Conservation (phyloP, 2,888 invertebrate species). For the Atherix ibis region DNA sequence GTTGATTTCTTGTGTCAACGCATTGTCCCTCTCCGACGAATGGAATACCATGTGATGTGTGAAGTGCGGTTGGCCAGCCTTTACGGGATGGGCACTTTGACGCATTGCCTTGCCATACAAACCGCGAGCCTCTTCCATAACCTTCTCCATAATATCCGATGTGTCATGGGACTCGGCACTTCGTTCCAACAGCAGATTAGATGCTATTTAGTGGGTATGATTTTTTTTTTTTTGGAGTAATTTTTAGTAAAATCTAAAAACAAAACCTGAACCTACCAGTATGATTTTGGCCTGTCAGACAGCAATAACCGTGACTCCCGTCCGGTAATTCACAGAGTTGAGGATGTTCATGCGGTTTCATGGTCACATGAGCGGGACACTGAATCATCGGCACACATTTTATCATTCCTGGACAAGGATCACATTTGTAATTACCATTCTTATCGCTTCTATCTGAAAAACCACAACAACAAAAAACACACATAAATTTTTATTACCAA, state of each 20-base stretch:
- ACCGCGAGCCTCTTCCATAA: conserved; percentile 23
- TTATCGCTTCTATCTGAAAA: no score
- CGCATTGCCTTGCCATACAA: conserved; percentile 30
- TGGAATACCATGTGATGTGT: conserved; percentile 27
- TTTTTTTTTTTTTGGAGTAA: no score
- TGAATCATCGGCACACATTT: conserved; percentile 46
- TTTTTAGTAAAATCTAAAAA: no score
- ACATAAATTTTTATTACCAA: no score
- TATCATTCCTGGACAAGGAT: conserved; percentile 34
- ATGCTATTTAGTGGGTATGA: no score
- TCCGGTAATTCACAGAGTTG: conserved; percentile 37
- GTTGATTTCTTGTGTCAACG: conserved; percentile 31
- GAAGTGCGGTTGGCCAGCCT: conserved; percentile 27
- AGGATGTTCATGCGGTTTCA: conserved; percentile 23
- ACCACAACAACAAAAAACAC: no score
- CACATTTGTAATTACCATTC: conserved; percentile 20
- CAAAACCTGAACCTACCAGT: no score
- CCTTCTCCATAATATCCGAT: no score
- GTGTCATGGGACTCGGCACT: conserved; percentile 6
- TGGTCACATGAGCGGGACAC: conserved; percentile 46
- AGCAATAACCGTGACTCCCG: conserved; percentile 41
- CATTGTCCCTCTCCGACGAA: conserved; percentile 25
- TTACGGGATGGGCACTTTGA: conserved; percentile 24
- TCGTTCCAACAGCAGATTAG: not conserved
- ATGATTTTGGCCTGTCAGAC: conserved; percentile 44